Evolutionary conservation across 2,113 vertebrate genomes (phyloP).

Genomic region (Pterocles gutturalis): DNA sequence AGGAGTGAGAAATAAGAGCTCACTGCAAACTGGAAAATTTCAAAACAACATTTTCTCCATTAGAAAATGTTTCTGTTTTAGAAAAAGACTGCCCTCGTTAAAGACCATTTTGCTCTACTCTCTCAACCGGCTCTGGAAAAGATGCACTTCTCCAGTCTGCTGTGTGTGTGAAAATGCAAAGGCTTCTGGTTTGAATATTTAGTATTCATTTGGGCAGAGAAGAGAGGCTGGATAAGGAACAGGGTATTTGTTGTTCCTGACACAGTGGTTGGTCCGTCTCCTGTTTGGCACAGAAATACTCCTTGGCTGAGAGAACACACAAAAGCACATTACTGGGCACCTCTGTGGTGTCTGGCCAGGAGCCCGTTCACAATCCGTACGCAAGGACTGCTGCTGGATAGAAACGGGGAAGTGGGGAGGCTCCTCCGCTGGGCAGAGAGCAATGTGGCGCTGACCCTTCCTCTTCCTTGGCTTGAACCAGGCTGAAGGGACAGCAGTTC

Average conservation of each 20-base stretch:
- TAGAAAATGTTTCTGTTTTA: neutral
- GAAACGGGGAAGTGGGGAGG: neutral
- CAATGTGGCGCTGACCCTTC: neutral
- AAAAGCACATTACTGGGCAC: conserved; percentile 37
- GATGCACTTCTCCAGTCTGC: neutral
- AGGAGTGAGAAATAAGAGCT: neutral
- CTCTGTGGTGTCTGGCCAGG: conserved; percentile 15
- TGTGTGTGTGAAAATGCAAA: neutral
- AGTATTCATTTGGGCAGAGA: conserved; percentile 12
- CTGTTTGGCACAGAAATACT: conserved; percentile 37
- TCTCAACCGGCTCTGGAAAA: conserved; percentile 14
- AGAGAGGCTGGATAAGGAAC: conserved; percentile 8
- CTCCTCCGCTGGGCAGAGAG: neutral
- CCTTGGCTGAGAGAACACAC: neutral
- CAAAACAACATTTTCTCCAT: neutral
- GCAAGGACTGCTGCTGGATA: neutral
- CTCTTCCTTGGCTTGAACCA: neutral
- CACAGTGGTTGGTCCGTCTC: conserved; percentile 29
- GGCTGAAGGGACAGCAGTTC: neutral
- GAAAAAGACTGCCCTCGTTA: neutral
- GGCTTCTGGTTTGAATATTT: neutral
- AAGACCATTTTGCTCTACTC: neutral
- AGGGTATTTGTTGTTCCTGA: conserved; percentile 46
- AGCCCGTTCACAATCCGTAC: neutral
- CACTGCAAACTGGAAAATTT: neutral